These are phyloP conservation scores for Periophthalmus magnuspinnatus DNA, from an alignment of 2,797 vertebrate species.

Conservation along the genomic window DNA sequence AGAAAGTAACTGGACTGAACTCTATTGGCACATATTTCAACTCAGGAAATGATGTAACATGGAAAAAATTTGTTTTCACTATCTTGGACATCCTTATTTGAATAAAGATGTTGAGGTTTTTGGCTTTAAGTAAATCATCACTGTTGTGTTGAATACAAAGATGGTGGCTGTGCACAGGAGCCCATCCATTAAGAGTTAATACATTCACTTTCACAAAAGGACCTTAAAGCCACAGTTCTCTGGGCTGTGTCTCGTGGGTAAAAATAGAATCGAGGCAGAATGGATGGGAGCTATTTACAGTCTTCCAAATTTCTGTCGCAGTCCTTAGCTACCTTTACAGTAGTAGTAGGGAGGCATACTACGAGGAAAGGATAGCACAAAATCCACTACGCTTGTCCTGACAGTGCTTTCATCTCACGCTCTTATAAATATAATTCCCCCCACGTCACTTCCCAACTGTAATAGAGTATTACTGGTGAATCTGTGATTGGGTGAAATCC, in stretches of 20 bases:
- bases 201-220: conserved; percentile 81
- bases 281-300: conserved; percentile 78
- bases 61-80: conserved; percentile 2
- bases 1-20: background rate
- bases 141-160: conserved; percentile 46
- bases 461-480: conserved; percentile 53
- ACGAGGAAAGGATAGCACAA: conserved; percentile 36
- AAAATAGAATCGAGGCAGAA: conserved; percentile 81
- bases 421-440: conserved; percentile 69
- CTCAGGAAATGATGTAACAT: conserved; percentile 44
- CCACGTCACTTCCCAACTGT: conserved; percentile 37
- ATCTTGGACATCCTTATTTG: background rate
- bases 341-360: conserved; percentile 36
- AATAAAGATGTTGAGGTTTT: conserved; percentile 30
- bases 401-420: conserved; percentile 68
- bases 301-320: conserved; percentile 76
- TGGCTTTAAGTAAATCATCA: conserved; percentile 33
- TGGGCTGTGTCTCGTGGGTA: conserved; percentile 68
- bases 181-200: conserved; percentile 79
- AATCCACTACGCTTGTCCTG: conserved; percentile 56
- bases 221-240: conserved; percentile 79
- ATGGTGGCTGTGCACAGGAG: conserved; percentile 62
- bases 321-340: conserved; percentile 54
- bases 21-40: conserved; percentile 7
- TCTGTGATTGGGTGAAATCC: conserved; percentile 55